A percentile compares a stretch with the other conserved stretches of the same genome.
Conservation (phyloP, 2,888 invertebrate species). For the Melanotus villosus region DNA sequence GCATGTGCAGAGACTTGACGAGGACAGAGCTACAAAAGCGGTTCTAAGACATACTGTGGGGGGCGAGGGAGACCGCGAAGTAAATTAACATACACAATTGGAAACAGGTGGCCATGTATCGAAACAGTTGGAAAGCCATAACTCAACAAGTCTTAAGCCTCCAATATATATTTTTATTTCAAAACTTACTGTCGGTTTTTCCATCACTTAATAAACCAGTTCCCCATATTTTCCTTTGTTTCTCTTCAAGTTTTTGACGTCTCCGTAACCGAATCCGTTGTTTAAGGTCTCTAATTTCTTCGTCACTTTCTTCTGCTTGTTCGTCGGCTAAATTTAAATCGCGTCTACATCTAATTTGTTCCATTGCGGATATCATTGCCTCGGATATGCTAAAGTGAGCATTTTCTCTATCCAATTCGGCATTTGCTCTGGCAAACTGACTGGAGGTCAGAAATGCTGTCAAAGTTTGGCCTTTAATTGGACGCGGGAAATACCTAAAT, state of each 20-base stretch:
- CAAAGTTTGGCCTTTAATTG: slow-evolving; percentile 79
- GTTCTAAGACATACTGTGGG: no score
- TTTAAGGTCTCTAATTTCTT: slow-evolving; percentile 76
- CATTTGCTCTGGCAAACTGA: slow-evolving; percentile 79
- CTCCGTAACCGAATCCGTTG: slow-evolving; percentile 75
- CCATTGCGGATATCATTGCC: slow-evolving; percentile 86
- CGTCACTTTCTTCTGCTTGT: slow-evolving; percentile 74
- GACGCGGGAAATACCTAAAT: slow-evolving; percentile 71
- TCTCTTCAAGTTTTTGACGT: slow-evolving; percentile 70
- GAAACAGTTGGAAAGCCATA: no score
- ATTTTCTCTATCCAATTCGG: slow-evolving; percentile 87
- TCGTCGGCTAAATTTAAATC: slow-evolving; percentile 69
- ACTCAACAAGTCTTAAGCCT: no score
- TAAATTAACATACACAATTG: no score
- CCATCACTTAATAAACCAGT: slow-evolving; percentile 67
- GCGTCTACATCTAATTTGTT: slow-evolving; percentile 77
- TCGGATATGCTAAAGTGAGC: slow-evolving; percentile 90
- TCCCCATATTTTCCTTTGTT: slow-evolving; percentile 60
- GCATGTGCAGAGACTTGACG: no score
- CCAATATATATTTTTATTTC: no score
- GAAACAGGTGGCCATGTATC: no score
- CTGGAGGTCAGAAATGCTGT: slow-evolving; percentile 81
- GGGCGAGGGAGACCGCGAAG: no score
- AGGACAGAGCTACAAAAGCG: no score
- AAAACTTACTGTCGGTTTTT: slow-evolving; percentile 70